Base-by-base conservation (phyloP, 1,140 invertebrate genomes). In the Callitettix versicolor region DNA sequence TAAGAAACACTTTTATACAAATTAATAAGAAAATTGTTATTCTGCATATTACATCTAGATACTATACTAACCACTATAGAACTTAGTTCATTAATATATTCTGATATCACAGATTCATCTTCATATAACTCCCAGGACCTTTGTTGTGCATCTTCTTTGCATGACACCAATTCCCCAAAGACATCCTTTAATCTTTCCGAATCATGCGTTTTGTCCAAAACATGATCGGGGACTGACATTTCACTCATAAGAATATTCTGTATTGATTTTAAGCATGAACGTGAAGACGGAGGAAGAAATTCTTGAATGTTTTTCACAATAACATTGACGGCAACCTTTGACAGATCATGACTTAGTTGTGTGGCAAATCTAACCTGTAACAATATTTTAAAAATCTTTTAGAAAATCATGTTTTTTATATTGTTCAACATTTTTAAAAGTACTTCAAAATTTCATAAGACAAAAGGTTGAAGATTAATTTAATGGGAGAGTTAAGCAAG, bases 71-170 rank as follows among this genome's bases (percentile, higher is more conserved):
- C 89, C 74, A 95, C 72, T 66, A 95, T 89, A 49, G 85, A 88
- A 7, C 87, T 82, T 14, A 95, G 72, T 67, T 94, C 88, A 47
- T 84, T 78, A 7, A 95, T 76, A 65, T 90, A 85, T 58, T 86
- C 82, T 38, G 82, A 79, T 65, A 95, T 95, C 54, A 85, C 82
- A 50, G 78, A 77, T 63, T 94, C 89, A 70, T 96, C 91, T 70
- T 95, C 91, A 70, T 95, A 86, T 3, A 95, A 71, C 64, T 90
- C 88, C 91, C 91, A 95, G 60, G 86, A 91, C 60, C 92, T 75
- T 63, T 96, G 91, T 66, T 96, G 91, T 0, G 90, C 88, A 65
- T 95, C 91, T 68, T 94, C 89, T 60, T 92, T 92, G 60, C 88
- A 91, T 43, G 82, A 85, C 11, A 85, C 86, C 49, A 96, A 70